Base-by-base conservation (phyloP, 2,797 vertebrate genomes). In the Lophius americanus region DNA sequence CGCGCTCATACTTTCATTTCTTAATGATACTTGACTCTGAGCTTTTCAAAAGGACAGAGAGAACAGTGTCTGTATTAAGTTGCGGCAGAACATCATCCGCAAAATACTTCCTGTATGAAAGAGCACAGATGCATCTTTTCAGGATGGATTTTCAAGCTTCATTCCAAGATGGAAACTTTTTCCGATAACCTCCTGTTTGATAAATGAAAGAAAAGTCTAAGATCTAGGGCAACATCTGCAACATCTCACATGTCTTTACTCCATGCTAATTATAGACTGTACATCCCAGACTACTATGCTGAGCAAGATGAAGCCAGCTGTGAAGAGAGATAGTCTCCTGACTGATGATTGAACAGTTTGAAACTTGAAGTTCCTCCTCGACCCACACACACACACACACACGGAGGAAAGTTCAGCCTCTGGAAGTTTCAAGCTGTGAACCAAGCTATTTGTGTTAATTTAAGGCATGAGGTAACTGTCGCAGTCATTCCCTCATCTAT, bases 381-480 rank as follows among this genome's bases (percentile, higher is more conserved):
- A n/a, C 37, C 23, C n/a, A 49, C 46, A 35, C 8, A 48, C 23
- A 23, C 8, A 48, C 23, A 23, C 23, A 23, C 43, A 70, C 35
- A 6, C 0, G 23, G 72, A 70, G 55, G 74, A 60, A 48, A 33
- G 39, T 68, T 70, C 39, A 60, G 47, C 33, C 37, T 3, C n/a
- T 60, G 53, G 62, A 66, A 7, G 43, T 60, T 78, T 81, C 41
- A 59, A 80, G 68, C 76, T 76, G 69, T 67, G 63, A 81, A 71
- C 67, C 75, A 71, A 76, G 79, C 80, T 82, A 58, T 74, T 68
- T 72, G 76, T 74, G 54, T 81, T 81, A 73, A 75, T 75, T 83
- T 73, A 82, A 84, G 75, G 82, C 81, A 69, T 69, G 85, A 85
- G 85, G 69, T 68, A 49, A 77, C 78, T 42, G 53, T 70, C 75